Conservation (phyloP, 2,797 vertebrate species). For the Alca torda region DNA sequence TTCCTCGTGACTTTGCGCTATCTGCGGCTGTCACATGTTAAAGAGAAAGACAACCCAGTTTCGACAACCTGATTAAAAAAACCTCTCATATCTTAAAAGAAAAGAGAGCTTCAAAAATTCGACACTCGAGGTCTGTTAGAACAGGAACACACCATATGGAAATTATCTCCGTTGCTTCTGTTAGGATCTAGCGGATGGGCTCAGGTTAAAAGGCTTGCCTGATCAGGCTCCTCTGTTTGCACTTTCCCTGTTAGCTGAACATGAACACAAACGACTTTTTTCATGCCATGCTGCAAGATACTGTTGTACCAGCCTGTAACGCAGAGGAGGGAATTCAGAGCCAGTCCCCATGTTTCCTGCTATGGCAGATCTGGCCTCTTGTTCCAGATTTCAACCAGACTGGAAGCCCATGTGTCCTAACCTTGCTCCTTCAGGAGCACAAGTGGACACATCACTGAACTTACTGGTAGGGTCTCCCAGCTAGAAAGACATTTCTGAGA, state of each 20-base stretch:
- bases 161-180: slow-evolving; percentile 2
- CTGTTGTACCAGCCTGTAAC: not conserved
- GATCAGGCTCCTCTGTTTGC: not conserved
- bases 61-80: not conserved
- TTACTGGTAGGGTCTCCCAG: not conserved
- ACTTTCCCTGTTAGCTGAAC: not conserved
- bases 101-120: not conserved
- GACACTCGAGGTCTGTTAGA: not conserved
- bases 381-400: not conserved
- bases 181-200: not conserved
- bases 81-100: not conserved
- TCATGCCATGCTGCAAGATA: not conserved
- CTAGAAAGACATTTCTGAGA: not conserved
- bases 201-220: not conserved
- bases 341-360: not conserved
- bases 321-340: not conserved
- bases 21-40: not conserved
- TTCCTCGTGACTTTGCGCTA: not conserved
- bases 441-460: not conserved
- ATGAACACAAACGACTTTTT: not conserved
- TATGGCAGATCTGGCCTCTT: not conserved
- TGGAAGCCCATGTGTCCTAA: not conserved
- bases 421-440: not conserved
- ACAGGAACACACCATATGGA: not conserved
- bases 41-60: not conserved